A percentile compares a stretch with the other conserved stretches of the same genome.
These are phyloP conservation scores for Phytoseiulus persimilis DNA, from an alignment of 2,888 invertebrate species.

Conservation along the genomic window DNA sequence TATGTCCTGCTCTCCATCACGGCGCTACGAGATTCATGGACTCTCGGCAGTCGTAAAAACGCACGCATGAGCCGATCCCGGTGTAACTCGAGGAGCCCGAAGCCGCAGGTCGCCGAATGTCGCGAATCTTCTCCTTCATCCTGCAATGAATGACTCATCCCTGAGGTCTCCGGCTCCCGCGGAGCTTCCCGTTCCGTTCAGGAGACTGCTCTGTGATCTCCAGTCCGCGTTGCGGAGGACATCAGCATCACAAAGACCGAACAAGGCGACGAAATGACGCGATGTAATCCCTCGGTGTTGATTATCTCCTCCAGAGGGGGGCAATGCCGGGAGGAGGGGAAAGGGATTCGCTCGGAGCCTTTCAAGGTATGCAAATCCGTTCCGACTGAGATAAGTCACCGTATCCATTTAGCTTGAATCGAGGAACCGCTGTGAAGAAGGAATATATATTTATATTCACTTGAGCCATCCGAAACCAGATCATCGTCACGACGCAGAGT, in stretches of 20 bases:
- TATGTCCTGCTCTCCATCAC: not conserved
- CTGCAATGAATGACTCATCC: not conserved
- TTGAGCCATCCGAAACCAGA: not conserved
- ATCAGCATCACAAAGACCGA: not conserved
- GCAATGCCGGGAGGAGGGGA: not conserved
- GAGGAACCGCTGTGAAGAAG: not conserved
- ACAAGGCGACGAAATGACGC: not conserved
- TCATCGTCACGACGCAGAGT: not conserved
- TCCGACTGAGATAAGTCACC: not conserved
- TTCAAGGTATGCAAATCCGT: not conserved
- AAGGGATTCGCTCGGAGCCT: not conserved
- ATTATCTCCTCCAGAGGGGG: not conserved
- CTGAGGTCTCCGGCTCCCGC: not conserved
- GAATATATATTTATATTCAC: not conserved
- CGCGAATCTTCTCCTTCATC: too few species aligned
- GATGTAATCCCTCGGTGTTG: not conserved
- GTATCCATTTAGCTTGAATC: not conserved
- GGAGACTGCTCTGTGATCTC: not conserved
- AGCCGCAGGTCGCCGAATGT: too few species aligned
- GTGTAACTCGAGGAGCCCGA: too few species aligned
- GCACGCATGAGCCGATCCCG: too few species aligned
- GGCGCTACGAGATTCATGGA: not conserved
- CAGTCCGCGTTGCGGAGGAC: not conserved
- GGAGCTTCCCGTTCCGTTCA: not conserved
- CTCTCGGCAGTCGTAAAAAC: too few species aligned